Percentiles rank a stretch among this genome's conserved stretches.
Conservation (phyloP, 2,797 vertebrate species). For the Tinamus major region DNA sequence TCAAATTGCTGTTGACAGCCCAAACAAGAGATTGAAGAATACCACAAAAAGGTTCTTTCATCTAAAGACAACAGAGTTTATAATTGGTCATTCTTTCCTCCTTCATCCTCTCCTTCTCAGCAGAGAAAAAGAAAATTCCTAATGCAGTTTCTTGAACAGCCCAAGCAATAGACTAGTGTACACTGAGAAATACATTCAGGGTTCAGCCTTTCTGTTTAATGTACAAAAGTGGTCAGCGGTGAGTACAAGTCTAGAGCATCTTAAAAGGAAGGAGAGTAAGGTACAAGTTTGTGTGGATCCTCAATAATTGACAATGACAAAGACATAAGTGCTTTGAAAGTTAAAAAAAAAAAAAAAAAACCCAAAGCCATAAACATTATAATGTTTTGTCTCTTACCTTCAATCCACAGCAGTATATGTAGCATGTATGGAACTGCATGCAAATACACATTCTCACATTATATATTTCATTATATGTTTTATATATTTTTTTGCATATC, state of each 20-base stretch:
- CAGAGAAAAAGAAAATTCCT: constrained; percentile 77
- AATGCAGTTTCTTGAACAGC: constrained; percentile 75
- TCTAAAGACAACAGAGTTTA: constrained; percentile 76
- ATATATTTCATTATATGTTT: neutral
- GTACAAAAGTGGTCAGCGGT: neutral
- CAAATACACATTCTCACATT: neutral
- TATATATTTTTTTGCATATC: neutral
- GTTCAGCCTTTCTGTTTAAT: neutral
- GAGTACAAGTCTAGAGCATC: neutral
- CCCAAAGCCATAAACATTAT: neutral
- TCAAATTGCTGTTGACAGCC: constrained; percentile 86
- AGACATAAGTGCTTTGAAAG: neutral
- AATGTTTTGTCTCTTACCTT: neutral
- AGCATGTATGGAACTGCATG: rapidly evolving
- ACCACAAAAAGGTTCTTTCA: constrained; percentile 83
- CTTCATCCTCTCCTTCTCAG: constrained; percentile 73
- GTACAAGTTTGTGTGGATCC: neutral
- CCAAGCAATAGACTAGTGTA: constrained; percentile 43
- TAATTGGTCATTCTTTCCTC: constrained; percentile 83
- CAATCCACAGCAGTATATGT: neutral
- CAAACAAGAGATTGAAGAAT: constrained; percentile 79
- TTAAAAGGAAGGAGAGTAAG: neutral
- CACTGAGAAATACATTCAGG: neutral
- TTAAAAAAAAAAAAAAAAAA: neutral
- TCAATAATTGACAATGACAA: neutral